Evolutionary conservation across 2,797 vertebrate species (phyloP).

Genomic region (Xerus rutilus): DNA sequence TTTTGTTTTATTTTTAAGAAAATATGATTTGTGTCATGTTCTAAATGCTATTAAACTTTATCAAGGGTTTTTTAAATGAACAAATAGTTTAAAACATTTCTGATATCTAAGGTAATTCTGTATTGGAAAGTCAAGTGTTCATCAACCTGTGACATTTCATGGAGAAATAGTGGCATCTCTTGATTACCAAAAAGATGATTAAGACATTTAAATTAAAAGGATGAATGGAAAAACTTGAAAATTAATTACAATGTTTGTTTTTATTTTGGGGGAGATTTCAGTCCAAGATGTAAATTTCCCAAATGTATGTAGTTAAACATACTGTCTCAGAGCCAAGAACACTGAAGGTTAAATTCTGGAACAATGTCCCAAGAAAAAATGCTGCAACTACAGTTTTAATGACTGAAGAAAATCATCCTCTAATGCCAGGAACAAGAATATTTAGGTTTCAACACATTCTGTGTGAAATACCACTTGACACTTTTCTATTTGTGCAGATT

Average conservation of each 20-base stretch:
- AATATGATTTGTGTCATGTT: not conserved
- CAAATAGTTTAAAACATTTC: not conserved
- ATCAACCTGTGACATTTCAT: not conserved
- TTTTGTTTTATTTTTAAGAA: not conserved
- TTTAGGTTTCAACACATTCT: not conserved
- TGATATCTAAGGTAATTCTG: not conserved
- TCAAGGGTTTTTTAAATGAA: not conserved
- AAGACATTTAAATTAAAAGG: not conserved
- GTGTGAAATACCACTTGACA: not conserved
- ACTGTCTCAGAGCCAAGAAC: not conserved
- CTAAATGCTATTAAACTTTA: not conserved
- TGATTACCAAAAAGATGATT: not conserved
- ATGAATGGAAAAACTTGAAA: not conserved
- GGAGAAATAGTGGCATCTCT: not conserved
- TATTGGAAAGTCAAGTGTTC: not conserved
- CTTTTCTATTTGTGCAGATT: not conserved
- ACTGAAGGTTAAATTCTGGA: constrained; percentile 2
- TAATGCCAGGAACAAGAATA: not conserved
- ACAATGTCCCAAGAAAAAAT: not conserved
- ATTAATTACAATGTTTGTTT: not conserved
- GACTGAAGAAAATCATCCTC: not conserved
- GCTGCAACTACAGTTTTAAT: not conserved
- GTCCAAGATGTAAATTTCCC: not conserved
- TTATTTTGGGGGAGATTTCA: not conserved
- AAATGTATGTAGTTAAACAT: not conserved